Evolutionary conservation across 2,888 invertebrate genomes (phyloP).

Genomic region (Cryptocephalus moraei): DNA sequence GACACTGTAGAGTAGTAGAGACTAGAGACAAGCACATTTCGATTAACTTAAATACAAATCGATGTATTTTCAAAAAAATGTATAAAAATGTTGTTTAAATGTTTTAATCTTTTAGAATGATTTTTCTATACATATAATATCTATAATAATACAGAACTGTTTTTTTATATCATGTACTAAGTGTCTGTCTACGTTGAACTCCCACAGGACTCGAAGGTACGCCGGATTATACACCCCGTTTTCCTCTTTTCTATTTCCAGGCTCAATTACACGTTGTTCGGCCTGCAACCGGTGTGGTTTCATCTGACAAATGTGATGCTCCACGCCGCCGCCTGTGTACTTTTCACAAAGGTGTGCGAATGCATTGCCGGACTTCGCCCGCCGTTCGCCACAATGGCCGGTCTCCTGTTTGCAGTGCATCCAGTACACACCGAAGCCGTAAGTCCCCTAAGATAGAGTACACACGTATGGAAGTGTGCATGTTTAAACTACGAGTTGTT

Average conservation of each 20-base stretch:
- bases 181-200: no score
- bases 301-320: slow-evolving; percentile 69
- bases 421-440: slow-evolving; percentile 87
- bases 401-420: slow-evolving; percentile 72
- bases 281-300: slow-evolving; percentile 65
- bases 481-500: slow-evolving; percentile 51
- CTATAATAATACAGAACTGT: no score
- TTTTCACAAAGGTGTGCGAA: slow-evolving; percentile 59
- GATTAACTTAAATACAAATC: no score
- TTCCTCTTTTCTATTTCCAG: slow-evolving; percentile 40
- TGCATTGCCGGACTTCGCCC: slow-evolving; percentile 58
- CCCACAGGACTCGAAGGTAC: no score
- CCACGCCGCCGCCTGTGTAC: slow-evolving; percentile 63
- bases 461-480: slow-evolving; percentile 75
- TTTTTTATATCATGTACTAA: no score
- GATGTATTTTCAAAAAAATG: no score
- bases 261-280: slow-evolving; percentile 62
- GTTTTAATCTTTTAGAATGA: no score
- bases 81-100: no score
- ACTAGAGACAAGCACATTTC: no score
- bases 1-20: no score
- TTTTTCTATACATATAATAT: no score
- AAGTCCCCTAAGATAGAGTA: slow-evolving; percentile 63
- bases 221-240: no score
- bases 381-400: slow-evolving; percentile 61